Conservation (phyloP, 2,797 vertebrate genomes). For the Carcharodon carcharias region DNA sequence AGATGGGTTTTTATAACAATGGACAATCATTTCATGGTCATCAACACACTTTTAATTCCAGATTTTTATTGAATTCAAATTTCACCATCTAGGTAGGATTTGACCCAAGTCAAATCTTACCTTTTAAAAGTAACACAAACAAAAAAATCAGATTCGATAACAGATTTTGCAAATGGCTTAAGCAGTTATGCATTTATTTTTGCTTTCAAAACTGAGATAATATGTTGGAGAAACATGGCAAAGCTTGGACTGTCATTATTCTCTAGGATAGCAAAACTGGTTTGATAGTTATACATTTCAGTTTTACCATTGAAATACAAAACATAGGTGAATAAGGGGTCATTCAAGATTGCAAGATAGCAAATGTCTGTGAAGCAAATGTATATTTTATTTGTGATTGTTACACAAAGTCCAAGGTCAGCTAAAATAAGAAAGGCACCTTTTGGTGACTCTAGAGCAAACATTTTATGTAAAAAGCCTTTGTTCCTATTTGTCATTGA, state of each 20-base stretch:
- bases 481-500: background rate
- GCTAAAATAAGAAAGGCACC: background rate
- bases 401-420: background rate
- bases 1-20: no score
- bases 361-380: background rate
- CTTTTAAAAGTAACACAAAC: background rate
- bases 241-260: background rate
- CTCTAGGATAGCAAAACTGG: background rate
- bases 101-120: background rate
- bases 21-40: no score
- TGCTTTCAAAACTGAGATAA: background rate
- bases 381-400: background rate
- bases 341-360: background rate
- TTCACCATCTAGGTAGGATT: no score
- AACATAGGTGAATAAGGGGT: background rate
- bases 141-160: background rate
- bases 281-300: background rate
- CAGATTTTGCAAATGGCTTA: background rate
- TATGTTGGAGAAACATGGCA: background rate
- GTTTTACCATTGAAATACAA: background rate
- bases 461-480: background rate
- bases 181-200: background rate
- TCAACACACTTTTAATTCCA: no score
- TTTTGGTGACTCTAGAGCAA: background rate
- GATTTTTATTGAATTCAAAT: no score